phyloP scores from a whole-genome alignment of 2,113 vertebrate species.

The Myotis yumanensis region DNA sequence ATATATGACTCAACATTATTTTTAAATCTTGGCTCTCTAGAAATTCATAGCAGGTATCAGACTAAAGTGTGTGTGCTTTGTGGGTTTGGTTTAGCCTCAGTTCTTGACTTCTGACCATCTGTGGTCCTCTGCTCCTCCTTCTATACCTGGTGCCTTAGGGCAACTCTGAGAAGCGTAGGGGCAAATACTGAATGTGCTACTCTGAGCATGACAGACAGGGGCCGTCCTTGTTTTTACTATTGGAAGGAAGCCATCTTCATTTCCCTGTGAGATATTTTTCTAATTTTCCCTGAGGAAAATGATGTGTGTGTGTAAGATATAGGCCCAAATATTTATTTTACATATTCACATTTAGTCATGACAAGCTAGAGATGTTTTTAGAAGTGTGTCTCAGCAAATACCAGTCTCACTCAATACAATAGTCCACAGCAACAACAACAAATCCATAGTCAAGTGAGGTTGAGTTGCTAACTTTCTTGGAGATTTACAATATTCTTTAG shows the following conservation, averaged over 20 bases:
- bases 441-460: background rate
- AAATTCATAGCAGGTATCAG: background rate
- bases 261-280: background rate
- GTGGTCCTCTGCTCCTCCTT: background rate
- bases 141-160: background rate
- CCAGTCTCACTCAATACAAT: background rate
- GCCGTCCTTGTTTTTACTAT: background rate
- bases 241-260: background rate
- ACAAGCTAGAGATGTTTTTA: background rate
- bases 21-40: background rate
- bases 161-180: background rate
- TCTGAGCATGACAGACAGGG: background rate
- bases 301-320: background rate
- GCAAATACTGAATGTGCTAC: background rate
- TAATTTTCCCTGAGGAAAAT: background rate
- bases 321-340: conserved; percentile 10
- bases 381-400: background rate
- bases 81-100: background rate
- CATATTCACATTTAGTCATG: background rate
- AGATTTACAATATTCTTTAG: background rate
- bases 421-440: background rate
- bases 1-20: background rate
- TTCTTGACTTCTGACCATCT: background rate
- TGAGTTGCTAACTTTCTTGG: background rate
- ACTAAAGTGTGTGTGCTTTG: background rate